These are phyloP conservation scores for Cossypha polioptera DNA, from an alignment of 2,797 vertebrate genomes.

Conservation along the genomic window DNA sequence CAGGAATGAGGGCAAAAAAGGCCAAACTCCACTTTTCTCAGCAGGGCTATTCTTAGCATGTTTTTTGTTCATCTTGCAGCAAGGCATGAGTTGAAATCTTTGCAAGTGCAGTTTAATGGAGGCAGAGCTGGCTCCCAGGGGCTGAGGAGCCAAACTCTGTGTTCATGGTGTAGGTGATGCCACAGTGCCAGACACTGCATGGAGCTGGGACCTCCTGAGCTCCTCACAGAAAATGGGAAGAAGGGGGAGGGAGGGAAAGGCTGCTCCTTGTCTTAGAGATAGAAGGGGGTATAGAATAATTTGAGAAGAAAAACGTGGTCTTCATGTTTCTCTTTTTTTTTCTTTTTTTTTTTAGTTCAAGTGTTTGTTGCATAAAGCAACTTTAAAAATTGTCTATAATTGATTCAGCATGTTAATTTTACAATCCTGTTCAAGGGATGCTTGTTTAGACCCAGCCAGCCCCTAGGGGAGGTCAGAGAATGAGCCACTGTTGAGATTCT, in stretches of 20 bases:
- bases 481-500: background rate
- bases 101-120: background rate
- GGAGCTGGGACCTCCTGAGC: background rate
- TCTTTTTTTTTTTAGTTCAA: background rate
- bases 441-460: background rate
- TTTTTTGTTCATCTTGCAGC: background rate
- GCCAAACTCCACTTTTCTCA: background rate
- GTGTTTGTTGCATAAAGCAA: background rate
- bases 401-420: background rate
- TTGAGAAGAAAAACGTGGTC: background rate
- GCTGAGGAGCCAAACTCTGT: background rate
- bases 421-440: background rate
- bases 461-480: background rate
- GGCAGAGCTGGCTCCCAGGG: background rate
- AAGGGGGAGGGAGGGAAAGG: background rate
- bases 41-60: background rate
- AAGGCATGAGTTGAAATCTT: background rate
- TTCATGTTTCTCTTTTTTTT: background rate
- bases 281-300: background rate
- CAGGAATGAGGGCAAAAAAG: background rate
- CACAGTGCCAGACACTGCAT: background rate
- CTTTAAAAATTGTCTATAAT: background rate
- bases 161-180: background rate
- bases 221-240: accelerated
- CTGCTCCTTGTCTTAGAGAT: background rate